Conservation (phyloP, 1,140 invertebrate genomes). For the Apocrypta bakeri region DNA sequence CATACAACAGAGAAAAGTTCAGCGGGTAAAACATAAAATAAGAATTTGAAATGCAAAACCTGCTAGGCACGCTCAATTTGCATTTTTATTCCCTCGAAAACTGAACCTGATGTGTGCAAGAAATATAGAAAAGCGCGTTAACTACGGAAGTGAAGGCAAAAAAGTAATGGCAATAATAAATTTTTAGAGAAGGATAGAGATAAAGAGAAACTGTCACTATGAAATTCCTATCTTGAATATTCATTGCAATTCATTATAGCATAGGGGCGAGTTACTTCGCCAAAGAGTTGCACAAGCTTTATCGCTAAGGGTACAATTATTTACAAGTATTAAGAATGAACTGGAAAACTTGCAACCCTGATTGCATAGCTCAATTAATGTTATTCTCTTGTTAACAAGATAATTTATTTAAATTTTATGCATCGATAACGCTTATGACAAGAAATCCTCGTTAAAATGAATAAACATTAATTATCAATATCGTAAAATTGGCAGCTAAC, state of each 20-base stretch:
- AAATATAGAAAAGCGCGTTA: background rate
- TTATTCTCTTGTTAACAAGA: too few species aligned
- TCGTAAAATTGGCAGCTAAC: too few species aligned
- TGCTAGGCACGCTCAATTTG: background rate
- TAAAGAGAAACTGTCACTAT: background rate
- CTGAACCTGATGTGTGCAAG: background rate
- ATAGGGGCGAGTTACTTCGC: background rate
- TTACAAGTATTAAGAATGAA: background rate
- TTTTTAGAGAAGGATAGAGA: background rate
- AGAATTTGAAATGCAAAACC: background rate
- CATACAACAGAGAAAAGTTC: background rate
- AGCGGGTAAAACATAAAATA: background rate
- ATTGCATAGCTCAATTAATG: too few species aligned
- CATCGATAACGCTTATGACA: too few species aligned
- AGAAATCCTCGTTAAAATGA: too few species aligned
- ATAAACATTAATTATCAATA: too few species aligned
- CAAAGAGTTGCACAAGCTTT: background rate
- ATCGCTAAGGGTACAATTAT: background rate
- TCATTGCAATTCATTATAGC: background rate
- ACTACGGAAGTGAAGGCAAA: background rate
- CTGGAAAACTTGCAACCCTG: background rate
- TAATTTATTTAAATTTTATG: too few species aligned
- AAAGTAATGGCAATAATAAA: background rate
- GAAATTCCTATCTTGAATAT: background rate
- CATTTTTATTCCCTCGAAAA: conserved; percentile 2